Evolutionary conservation across 2,888 invertebrate genomes (phyloP).

Genomic region (Chaetoderma sp.): DNA sequence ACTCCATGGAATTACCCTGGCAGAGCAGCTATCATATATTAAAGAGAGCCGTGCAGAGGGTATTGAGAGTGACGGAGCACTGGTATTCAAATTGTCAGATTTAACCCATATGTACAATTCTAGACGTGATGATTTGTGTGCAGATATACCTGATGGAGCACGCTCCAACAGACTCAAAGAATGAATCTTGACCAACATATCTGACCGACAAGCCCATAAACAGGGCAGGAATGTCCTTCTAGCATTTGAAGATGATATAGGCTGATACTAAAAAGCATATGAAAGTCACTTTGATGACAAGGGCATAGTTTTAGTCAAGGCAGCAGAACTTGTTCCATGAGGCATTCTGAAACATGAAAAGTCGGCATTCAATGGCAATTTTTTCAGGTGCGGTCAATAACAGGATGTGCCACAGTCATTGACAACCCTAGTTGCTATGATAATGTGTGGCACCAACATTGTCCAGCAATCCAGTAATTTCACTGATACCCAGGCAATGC

Average conservation of each 20-base stretch:
- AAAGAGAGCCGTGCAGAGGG: no score
- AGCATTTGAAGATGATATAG: neutral
- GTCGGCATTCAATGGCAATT: neutral
- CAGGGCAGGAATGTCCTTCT: neutral
- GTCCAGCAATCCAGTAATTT: neutral
- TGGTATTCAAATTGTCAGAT: neutral
- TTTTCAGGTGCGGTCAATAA: neutral
- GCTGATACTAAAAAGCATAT: neutral
- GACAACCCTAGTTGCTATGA: neutral
- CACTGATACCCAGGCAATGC: slow-evolving; percentile 1
- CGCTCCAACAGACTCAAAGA: neutral
- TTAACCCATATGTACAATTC: neutral
- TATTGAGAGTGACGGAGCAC: no score
- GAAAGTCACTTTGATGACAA: neutral
- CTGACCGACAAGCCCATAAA: neutral
- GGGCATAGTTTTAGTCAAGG: neutral
- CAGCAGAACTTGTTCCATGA: neutral
- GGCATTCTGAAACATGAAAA: neutral
- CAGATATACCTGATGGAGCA: no score
- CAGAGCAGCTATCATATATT: no score
- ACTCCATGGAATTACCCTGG: no score
- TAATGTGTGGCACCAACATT: neutral
- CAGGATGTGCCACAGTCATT: neutral
- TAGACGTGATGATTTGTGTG: neutral
- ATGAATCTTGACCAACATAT: neutral